Evolutionary conservation across 1,140 invertebrate genomes (phyloP), one percentile per base, ranked within the genome.

Genomic region (Pteromalus puparum): DNA sequence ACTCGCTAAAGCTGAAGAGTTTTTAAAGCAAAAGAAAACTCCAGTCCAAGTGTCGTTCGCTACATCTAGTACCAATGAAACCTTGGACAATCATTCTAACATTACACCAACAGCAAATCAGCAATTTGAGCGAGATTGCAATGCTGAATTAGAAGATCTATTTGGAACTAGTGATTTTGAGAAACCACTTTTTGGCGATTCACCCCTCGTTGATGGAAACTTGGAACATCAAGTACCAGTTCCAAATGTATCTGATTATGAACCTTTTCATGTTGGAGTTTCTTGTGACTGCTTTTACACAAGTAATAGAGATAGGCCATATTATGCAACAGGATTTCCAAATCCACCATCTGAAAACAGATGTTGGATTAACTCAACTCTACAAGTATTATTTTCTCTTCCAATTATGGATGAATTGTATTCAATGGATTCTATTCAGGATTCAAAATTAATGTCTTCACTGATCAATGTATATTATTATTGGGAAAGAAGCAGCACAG

Each of bases 331-430:
- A 30, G 91, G 91, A 21, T 92, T 92, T 78, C 91, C 90, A 28
- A 92, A 92, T 88, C 91, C 90, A 46, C 89, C 90, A 7, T 89
- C 89, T 26, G 90, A 92, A 87, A 92, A 92, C 85, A 87, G 90
- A 61, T 92, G 91, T 75, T 92, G 91, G 91, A 83, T 90, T 0
- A 92, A 92, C 82, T 90, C 90, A 2, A 91, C 89, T 5, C 65
- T 92, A 21, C 91, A 92, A 28, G 88, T 88, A 10, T 84, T 92
- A 0, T 92, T 92, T 85, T 87, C 90, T 9, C 81, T 91, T 4
- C 91, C 90, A 13, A 84, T 91, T 24, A 83, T 87, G 10, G 88
- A 90, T 28, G 85, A 90, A 21, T 85, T 91, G 46, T 86, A 90
- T 72, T 38, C 74, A 53, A 24, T 85, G 80, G 48, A 87, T 81